Base-by-base conservation (phyloP, 2,888 invertebrate genomes). In the Chymomyza amoena region DNA sequence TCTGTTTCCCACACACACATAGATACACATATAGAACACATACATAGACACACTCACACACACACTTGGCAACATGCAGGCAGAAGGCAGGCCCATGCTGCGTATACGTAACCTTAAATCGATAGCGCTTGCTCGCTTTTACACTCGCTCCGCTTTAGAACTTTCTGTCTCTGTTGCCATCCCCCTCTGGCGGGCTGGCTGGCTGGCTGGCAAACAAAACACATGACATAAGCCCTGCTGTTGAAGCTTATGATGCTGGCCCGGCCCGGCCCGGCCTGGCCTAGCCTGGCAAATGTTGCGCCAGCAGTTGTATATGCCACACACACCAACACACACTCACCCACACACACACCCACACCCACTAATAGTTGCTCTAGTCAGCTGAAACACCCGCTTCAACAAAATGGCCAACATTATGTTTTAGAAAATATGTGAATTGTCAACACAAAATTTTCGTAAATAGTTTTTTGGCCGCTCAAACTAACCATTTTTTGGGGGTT, bases 401-500 rank as follows among this genome's bases (percentile, higher is more conserved):
- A 74, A 79, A 79, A 80, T 84, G 80, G 83, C 78, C 77, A 86
- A 84, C 89, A 88, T 81, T 80, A 88, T 89, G 88, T 88, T 89
- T 89, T 86, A 76, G 80, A 82, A 89, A 89, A 89, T 88, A 84
- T 87, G 80, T 80, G 86, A 88, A 89, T 89, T 89, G 89, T 88
- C 88, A 89, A 89, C 89, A 81, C 81, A 82, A 81, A 88, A 85
- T 87, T 85, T 80, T 85, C 76, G 85, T 80, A 85, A 87, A 85
- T 85, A 88, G 87, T 85, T 88, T 86, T 87, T 80, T 75, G 80
- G 80, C 57, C 28, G 57, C 15, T 25, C 57, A 57, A 25, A 18
- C 57, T 25, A 57, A 25, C 28, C 57, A 9, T 78, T 77, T 78
- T 45, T 78, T 79, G 73, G 39, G 39, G 77, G 13, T 18, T 57